Percentiles rank a stretch among this genome's conserved stretches.
Conservation (phyloP, 2,888 invertebrate genomes). For the Galerucella calmariensis region DNA sequence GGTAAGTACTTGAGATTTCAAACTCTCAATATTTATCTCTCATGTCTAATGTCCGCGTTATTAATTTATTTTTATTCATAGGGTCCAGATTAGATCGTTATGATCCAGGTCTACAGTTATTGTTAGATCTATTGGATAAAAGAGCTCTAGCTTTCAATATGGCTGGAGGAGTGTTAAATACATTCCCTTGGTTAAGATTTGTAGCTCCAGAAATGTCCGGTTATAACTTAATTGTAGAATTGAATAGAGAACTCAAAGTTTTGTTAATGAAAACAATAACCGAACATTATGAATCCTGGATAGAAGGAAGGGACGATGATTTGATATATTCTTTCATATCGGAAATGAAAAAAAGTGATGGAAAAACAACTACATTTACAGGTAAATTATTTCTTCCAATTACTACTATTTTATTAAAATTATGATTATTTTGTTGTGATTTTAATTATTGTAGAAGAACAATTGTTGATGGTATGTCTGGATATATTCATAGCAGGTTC, state of each 20-base stretch:
- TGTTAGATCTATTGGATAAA: conserved; percentile 66
- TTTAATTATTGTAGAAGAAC: conserved; percentile 67
- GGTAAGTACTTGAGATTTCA: background rate
- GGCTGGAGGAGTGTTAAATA: conserved; percentile 65
- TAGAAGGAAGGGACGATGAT: conserved; percentile 66
- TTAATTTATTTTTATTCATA: background rate
- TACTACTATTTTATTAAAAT: no score
- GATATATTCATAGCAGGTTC: conserved; percentile 78
- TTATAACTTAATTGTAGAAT: conserved; percentile 68
- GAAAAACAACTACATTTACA: conserved; percentile 61
- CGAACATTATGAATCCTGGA: conserved; percentile 68
- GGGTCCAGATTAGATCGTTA: conserved; percentile 64
- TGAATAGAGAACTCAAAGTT: conserved; percentile 69
- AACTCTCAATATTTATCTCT: no score
- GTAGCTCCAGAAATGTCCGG: conserved; percentile 72
- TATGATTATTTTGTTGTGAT: background rate
- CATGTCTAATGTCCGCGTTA: no score
- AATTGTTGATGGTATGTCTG: conserved; percentile 73
- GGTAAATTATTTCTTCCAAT: conserved; percentile 54
- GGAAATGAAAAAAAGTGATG: conserved; percentile 67
- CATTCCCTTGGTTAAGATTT: conserved; percentile 73
- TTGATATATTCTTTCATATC: conserved; percentile 73
- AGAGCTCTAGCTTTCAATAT: conserved; percentile 68
- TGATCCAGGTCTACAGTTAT: conserved; percentile 61
- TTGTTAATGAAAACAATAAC: conserved; percentile 70